Evolutionary conservation across 2,888 invertebrate species (phyloP).

Genomic region (Scaptomyza reducta): DNA sequence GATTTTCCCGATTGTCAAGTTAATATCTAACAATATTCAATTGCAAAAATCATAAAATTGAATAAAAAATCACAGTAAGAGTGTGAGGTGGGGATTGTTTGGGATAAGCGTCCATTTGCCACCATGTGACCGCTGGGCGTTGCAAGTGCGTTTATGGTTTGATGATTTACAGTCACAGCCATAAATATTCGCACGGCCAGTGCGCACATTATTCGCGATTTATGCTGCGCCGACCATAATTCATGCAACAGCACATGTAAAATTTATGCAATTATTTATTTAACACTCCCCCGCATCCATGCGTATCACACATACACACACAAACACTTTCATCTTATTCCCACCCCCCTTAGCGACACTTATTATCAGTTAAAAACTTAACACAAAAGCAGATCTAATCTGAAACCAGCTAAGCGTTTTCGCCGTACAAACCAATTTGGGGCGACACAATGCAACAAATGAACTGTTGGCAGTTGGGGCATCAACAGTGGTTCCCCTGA

Average conservation of each 20-base stretch:
- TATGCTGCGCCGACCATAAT: slow-evolving; percentile 81
- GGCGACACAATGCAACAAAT: slow-evolving; percentile 68
- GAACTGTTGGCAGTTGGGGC: slow-evolving; percentile 33
- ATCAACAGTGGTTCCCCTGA: background rate
- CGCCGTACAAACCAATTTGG: slow-evolving; percentile 48
- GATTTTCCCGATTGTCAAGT: background rate
- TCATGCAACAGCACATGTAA: slow-evolving; percentile 84
- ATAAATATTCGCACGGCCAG: slow-evolving; percentile 84
- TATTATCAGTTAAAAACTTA: slow-evolving; percentile 37
- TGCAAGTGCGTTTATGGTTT: slow-evolving; percentile 83
- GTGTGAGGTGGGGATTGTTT: background rate
- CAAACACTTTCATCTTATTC: background rate
- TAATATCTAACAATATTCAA: background rate
- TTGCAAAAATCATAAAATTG: slow-evolving; percentile 25
- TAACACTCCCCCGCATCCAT: slow-evolving; percentile 74
- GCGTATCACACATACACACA: slow-evolving; percentile 30
- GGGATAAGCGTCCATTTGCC: slow-evolving; percentile 34
- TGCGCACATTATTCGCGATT: slow-evolving; percentile 82
- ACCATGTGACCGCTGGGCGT: slow-evolving; percentile 58
- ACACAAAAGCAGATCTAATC: slow-evolving; percentile 58
- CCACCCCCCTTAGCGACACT: background rate
- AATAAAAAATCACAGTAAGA: slow-evolving; percentile 32
- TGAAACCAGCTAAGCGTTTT: slow-evolving; percentile 53
- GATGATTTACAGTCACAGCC: slow-evolving; percentile 83
- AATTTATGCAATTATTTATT: slow-evolving; percentile 85